Evolutionary conservation across 2,888 invertebrate species (phyloP), one percentile per base, ranked within the genome.

Genomic region (Agrochola litura): DNA sequence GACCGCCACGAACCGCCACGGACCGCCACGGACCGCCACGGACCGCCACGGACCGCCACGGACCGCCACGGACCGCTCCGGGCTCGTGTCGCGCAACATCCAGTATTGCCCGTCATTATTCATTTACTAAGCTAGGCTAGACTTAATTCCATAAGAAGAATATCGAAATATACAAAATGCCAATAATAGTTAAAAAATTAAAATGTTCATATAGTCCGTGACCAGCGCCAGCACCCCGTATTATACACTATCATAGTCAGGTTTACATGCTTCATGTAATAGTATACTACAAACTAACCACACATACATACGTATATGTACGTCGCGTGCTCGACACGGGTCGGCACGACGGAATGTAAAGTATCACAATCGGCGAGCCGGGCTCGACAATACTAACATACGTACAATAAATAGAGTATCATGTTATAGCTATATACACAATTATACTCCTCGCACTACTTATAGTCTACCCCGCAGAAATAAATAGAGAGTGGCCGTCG

Each of bases 331-430:
- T 37, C 73, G 43, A 68, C 78, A 0, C 68, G 83, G 43, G 73
- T 46, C 78, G 87, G 73, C 80, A 58, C 82, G 52, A 56, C 72
- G 91, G 90, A 90, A 90, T 92, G 92, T 88, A 84, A 81, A 79
- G 87, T 91, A 92, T 93, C 93, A 92, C 93, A 91, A 80, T 80
- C 49, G 82, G 79, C 90, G 91, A 91, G 91, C 88, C 86, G 82
- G 82, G 90, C 89, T 89, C 90, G 85, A 69, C 79, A 70, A 77
- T 69, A 83, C 79, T 70, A 81, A 80, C 83, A 79, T 83, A 88
- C 82, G 75, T 77, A 85, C 87, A 86, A 83, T 86, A 86, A 84
- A 88, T 88, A 89, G 79, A 86, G 81, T 87, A 82, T 82, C 80
- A 80, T 84, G 83, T 87, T 79, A 85, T 68, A 84, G 71, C 80